phyloP scores from a whole-genome alignment of 64 coral and sea anemone species.

The Hydrozoanthus tunicans region DNA sequence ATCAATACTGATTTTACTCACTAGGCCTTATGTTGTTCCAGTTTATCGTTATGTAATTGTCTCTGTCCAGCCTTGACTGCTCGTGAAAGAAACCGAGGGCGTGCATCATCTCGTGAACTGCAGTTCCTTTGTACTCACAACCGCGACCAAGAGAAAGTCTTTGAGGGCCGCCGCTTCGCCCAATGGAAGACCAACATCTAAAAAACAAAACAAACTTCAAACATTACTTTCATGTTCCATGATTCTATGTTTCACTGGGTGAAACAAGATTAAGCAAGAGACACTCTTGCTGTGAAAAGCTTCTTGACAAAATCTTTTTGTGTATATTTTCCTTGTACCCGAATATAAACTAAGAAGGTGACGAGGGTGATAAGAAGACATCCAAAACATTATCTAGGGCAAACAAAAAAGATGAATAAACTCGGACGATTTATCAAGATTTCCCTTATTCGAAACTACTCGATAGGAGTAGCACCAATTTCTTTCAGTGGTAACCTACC shows the following conservation, averaged over 20 bases:
- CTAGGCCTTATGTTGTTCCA: slow-evolving; percentile 53
- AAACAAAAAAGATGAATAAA: too few relatives aligned
- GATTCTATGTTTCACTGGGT: too few relatives aligned
- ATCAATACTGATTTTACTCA: not conserved
- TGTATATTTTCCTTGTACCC: too few relatives aligned
- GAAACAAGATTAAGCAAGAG: not conserved
- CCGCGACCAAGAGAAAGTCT: slow-evolving; percentile 33
- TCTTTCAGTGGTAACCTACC: not conserved
- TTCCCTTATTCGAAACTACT: too few relatives aligned
- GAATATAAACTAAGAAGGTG: too few relatives aligned
- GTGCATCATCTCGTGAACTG: slow-evolving; percentile 64
- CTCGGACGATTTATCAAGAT: too few relatives aligned
- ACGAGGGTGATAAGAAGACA: too few relatives aligned
- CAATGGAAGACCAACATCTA: slow-evolving; percentile 62
- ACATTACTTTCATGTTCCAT: too few relatives aligned
- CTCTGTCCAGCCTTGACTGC: slow-evolving; percentile 60
- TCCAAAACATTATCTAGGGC: too few relatives aligned
- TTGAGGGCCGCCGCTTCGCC: slow-evolving; percentile 39
- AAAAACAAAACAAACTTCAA: not conserved
- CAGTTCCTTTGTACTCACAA: slow-evolving; percentile 38
- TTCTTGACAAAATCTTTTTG: too few relatives aligned
- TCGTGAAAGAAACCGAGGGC: slow-evolving; percentile 69
- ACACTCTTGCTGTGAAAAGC: too few relatives aligned
- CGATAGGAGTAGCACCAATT: not conserved
- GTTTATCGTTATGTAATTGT: slow-evolving; percentile 48